A percentile compares a stretch with the other conserved stretches of the same genome.
Conservation (phyloP, 2,888 invertebrate species). For the Actias luna region DNA sequence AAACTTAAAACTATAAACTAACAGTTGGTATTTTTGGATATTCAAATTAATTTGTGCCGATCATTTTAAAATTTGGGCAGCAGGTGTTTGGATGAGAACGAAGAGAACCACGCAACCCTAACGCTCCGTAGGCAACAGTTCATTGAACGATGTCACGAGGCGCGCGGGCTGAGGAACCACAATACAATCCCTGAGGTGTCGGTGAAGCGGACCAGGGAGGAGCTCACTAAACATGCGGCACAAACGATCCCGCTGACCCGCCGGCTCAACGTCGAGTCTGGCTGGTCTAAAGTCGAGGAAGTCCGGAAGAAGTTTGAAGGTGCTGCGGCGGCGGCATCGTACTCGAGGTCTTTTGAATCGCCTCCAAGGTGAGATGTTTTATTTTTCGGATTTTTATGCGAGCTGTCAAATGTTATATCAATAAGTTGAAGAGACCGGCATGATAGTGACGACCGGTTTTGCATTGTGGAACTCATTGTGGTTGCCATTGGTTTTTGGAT, state of each 20-base stretch:
- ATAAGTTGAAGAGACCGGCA: too few species aligned
- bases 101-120: slow-evolving; percentile 56
- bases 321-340: slow-evolving; percentile 54
- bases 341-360: slow-evolving; percentile 71
- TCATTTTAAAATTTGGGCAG: slow-evolving; percentile 10
- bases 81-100: slow-evolving; percentile 69
- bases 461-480: too few species aligned
- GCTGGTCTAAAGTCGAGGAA: slow-evolving; percentile 78
- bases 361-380: slow-evolving; percentile 64
- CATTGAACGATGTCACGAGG: slow-evolving; percentile 75
- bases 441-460: too few species aligned
- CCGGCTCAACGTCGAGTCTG: slow-evolving; percentile 74
- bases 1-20: too few species aligned
- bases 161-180: slow-evolving; percentile 54
- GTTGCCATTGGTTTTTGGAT: too few species aligned
- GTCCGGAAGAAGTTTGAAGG: slow-evolving; percentile 76
- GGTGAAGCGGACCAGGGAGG: slow-evolving; percentile 67
- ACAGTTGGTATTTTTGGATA: too few species aligned
- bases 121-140: slow-evolving; percentile 70
- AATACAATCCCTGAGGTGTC: slow-evolving; percentile 68
- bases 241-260: slow-evolving; percentile 63
- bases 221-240: slow-evolving; percentile 71
- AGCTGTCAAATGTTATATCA: too few species aligned
- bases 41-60: too few species aligned
- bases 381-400: too few species aligned